These are phyloP conservation scores for Bembecia ichneumoniformis DNA, from an alignment of 2,888 invertebrate species.

Conservation along the genomic window DNA sequence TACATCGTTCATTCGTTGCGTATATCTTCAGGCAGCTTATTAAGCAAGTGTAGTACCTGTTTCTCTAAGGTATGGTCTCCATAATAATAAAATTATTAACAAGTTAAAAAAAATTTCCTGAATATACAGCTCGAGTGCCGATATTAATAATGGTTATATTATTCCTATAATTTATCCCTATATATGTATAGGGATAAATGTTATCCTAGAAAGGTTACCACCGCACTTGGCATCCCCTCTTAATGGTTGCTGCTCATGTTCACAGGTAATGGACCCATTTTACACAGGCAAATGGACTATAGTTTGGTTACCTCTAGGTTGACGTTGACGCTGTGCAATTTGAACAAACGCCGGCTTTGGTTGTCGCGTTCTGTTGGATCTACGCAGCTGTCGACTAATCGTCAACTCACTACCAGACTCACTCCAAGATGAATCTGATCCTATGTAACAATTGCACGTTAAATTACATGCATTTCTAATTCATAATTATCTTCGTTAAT, in stretches of 20 bases:
- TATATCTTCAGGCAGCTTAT: no score
- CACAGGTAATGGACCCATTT: neutral
- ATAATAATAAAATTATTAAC: no score
- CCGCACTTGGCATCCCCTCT: neutral
- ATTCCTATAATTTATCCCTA: no score
- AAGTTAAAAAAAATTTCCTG: no score
- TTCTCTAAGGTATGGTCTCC: no score
- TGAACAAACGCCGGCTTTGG: conserved; percentile 59
- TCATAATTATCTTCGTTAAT: conserved; percentile 2
- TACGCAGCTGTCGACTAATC: conserved; percentile 46
- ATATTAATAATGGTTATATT: no score
- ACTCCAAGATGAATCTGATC: conserved; percentile 51
- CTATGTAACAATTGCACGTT: conserved; percentile 13
- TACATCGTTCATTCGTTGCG: no score
- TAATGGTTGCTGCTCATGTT: neutral
- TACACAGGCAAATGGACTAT: neutral
- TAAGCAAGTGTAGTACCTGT: no score
- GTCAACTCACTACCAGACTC: conserved; percentile 56
- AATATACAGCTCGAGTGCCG: no score
- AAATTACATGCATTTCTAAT: neutral
- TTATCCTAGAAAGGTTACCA: no score
- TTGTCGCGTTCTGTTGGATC: conserved; percentile 59
- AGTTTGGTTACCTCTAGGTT: neutral
- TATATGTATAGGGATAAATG: no score
- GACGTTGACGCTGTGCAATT: conserved; percentile 34